Evolutionary conservation across 2,888 invertebrate species (phyloP), one percentile per base, ranked within the genome.

Genomic region (Ochropleura plecta): DNA sequence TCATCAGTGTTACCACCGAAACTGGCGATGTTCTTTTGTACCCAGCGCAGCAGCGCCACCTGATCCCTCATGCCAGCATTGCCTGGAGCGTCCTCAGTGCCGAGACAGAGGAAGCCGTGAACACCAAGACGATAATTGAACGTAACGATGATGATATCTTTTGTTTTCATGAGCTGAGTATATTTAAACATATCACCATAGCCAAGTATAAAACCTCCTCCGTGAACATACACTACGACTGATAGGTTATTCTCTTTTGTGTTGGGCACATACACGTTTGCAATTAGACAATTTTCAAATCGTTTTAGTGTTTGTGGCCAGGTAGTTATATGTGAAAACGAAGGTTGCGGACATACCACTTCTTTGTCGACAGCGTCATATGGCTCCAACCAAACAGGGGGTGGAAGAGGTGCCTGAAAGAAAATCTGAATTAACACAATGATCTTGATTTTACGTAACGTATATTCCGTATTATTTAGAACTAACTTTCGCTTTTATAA

Each of bases 211-310:
- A 87, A 92, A 5, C 74, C 91, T 55, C 92, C 92, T 63, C 91
- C 92, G 49, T 92, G 92, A 5, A 92, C 82, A 51, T 86, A 86
- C 0, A 92, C 90, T 0, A 90, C 59, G 0, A 92, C 91, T 0
- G 91, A 86, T 0, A 89, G 85, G 2, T 91, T 87, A n/a, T 80
- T 85, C 42, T 87, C 85, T 10, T 86, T 66, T n/a, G 93, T 94
- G 68, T 92, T 90, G 3, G 94, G 93, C 0, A 93, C 93, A 70
- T 90, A 95, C 4, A 95, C 90, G 78, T 93, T 95, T 8, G 93
- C 89, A n/a, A 92, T 86, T 0, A 95, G 48, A 48, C 48, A 48
- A 48, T 48, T 48, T 48, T 30, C 30, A 1, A 30, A 30, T 30
- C 30, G 30, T 30, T 30, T 30, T 30, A 30, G 30, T 30, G 30